Evolutionary conservation across 1,140 invertebrate genomes (phyloP), one percentile per base, ranked within the genome.

Genomic region (Hetaerina americana): DNA sequence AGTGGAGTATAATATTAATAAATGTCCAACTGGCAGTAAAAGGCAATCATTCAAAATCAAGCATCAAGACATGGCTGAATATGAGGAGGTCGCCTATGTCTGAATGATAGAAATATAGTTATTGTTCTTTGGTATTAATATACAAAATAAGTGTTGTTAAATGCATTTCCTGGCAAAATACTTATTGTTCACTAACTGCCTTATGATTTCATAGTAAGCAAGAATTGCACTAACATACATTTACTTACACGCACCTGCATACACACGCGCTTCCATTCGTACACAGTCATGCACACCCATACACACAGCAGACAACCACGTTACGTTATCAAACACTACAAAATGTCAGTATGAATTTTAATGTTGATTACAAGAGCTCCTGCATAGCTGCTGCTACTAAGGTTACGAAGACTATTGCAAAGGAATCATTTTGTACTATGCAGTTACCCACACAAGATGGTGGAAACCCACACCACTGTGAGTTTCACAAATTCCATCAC

Each of bases 41-140:
- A 57, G 40, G 40, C 40, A 57, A 57, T 57, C 40, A 57, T 57
- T 57, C 40, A 57, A 57, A 57, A 57, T 57, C 40, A 57, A 57
- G 40, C 40, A 57, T 57, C 22, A n/a, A 18, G 40, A 57, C 40
- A 57, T 57, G 40, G 40, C 40, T 12, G 40, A 57, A 57, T n/a
- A n/a, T 57, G 40, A 57, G 40, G 40, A 57, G 40, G 40, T 57
- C 15, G 40, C 40, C 40, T 57, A 57, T 57, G 40, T 57, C 40
- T 57, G 15, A 57, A 57, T 57, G 40, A 57, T 57, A 57, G 40
- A 57, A 57, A 57, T 57, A 57, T 57, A 57, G 40, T 57, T 57
- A 57, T 57, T 57, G 40, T 57, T 57, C 40, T 57, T 57, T 57
- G 40, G 40, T 57, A 57, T 57, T 57, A 57, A 57, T 57, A 57